Base-by-base conservation (phyloP, 2,113 vertebrate species). In the Pipa parva region DNA sequence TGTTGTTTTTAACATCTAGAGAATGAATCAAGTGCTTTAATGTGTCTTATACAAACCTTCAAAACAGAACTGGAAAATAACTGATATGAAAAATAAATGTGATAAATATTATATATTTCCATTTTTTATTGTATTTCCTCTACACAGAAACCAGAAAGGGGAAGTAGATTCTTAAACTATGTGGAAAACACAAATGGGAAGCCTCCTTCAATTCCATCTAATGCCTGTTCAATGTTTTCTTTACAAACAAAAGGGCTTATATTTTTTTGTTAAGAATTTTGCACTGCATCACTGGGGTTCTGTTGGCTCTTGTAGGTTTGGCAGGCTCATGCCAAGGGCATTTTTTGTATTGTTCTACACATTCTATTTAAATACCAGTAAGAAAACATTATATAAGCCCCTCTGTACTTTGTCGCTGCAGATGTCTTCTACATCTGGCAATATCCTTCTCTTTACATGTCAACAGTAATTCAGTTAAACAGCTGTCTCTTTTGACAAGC, bases 401-500 rank as follows among this genome's bases (percentile, higher is more conserved):
- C 77, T 76, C 78, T 77, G 79, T 81, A 81, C 85, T 87, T 83
- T 79, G 84, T 83, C 83, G 80, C 77, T 66, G 72, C 89, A 88
- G 85, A 86, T 90, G 89, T 88, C 85, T 83, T 85, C 85, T 87
- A 85, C 87, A 91, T 89, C 87, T 91, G 80, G 86, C 75, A 82
- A 90, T 79, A 78, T 78, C 77, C 68, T 42, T 82, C 84, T 88
- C 79, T 84, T 81, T 72, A 69, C 77, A 50, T 85, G 84, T 87
- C 83, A 82, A 83, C 80, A 86, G 84, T 88, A 90, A 91, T 88
- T 89, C 86, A 89, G 80, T 82, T 85, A 85, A 89, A 89, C 85
- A 89, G 83, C 85, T 88, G 84, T 87, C 89, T 87, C 82, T 86
- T 88, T 87, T 89, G 86, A 90, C 86, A 89, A 82, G 82, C 81